These are phyloP conservation scores for Elysia crispata DNA, from an alignment of 2,888 invertebrate species.

Conservation along the genomic window DNA sequence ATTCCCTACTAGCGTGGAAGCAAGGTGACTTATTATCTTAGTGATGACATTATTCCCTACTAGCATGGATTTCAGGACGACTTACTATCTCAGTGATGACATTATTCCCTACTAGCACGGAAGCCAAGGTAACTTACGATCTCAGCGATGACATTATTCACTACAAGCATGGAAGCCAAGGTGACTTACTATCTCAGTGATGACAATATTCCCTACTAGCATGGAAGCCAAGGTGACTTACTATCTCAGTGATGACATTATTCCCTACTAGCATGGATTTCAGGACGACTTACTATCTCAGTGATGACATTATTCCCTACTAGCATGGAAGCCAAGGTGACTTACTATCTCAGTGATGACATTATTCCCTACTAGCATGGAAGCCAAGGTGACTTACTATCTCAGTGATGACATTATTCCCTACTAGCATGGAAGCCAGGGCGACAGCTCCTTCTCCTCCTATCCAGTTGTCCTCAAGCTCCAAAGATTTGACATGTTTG, in stretches of 20 bases:
- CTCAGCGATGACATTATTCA: too few species aligned
- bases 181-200: slow-evolving; percentile 50
- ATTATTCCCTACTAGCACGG: background rate
- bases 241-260: too few species aligned
- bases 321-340: slow-evolving; percentile 64
- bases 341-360: too few species aligned
- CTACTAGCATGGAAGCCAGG: slow-evolving; percentile 64
- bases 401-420: slow-evolving; percentile 63
- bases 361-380: background rate
- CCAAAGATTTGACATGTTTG: slow-evolving; percentile 57
- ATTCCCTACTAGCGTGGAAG: too few species aligned
- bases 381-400: slow-evolving; percentile 61
- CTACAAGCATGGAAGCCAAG: too few species aligned
- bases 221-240: too few species aligned
- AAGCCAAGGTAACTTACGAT: too few species aligned
- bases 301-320: slow-evolving; percentile 61
- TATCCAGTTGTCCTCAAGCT: slow-evolving; percentile 67
- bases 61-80: too few species aligned
- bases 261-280: background rate
- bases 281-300: slow-evolving; percentile 62
- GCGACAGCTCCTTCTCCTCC: slow-evolving; percentile 61
- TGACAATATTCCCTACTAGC: too few species aligned
- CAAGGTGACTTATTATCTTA: too few species aligned
- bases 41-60: too few species aligned
- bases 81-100: slow-evolving; percentile 47